phyloP scores from a whole-genome alignment of 1,140 invertebrate species.

The Microplitis mediator region DNA sequence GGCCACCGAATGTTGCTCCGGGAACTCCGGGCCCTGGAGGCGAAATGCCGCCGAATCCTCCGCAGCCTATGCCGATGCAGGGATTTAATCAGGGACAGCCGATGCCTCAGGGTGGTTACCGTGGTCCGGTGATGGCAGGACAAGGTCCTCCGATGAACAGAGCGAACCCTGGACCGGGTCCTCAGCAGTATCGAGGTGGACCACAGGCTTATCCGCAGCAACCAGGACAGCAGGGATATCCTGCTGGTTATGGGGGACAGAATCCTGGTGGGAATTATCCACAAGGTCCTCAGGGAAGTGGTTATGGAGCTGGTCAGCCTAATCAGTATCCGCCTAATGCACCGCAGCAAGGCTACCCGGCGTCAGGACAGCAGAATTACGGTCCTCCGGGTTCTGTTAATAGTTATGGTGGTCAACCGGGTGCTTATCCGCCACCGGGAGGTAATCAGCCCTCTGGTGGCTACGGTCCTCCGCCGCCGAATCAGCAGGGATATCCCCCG shows the following conservation, averaged over 20 bases:
- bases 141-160: conserved; percentile 56
- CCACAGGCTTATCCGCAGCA: conserved; percentile 67
- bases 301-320: conserved; percentile 53
- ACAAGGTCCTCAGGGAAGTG: conserved; percentile 55
- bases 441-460: conserved; percentile 51
- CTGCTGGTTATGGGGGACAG: conserved; percentile 59
- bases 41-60: conserved; percentile 59
- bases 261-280: conserved; percentile 55
- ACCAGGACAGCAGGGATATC: conserved; percentile 64
- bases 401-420: conserved; percentile 56
- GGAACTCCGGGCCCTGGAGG: conserved; percentile 53
- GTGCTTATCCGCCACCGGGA: conserved; percentile 53
- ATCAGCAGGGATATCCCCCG: conserved; percentile 57
- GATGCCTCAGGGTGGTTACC: conserved; percentile 56
- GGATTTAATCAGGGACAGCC: conserved; percentile 64
- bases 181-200: conserved; percentile 59
- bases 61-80: conserved; percentile 63
- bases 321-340: conserved; percentile 57
- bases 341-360: conserved; percentile 53
- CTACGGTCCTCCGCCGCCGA: conserved; percentile 58
- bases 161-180: conserved; percentile 52
- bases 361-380: conserved; percentile 54
- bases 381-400: conserved; percentile 57
- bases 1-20: conserved; percentile 48
- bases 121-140: conserved; percentile 57